Conservation (phyloP, 2,888 invertebrate species). For the Eristalis intricaria region DNA sequence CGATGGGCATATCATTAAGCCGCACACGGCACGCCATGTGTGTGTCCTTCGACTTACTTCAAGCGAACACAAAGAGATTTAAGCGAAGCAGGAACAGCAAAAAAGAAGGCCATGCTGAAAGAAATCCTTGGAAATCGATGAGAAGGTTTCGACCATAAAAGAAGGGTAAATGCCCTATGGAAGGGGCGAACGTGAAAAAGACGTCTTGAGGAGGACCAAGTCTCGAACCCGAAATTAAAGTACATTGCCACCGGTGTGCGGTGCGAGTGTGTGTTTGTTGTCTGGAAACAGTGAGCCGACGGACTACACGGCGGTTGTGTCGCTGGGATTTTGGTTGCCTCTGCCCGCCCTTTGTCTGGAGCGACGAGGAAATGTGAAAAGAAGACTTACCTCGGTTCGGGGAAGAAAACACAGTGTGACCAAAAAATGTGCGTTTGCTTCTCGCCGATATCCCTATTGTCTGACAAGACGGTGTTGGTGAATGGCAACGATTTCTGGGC, state of each 20-base stretch:
- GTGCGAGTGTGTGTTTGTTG: neutral
- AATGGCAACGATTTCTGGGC: neutral
- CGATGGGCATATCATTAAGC: conserved; percentile 44
- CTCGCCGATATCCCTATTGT: neutral
- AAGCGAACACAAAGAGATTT: conserved; percentile 34
- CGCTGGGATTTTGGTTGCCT: conserved; percentile 23
- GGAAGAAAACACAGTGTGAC: neutral
- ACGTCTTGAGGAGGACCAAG: neutral
- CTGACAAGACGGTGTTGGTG: too few relatives aligned
- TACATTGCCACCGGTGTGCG: conserved; percentile 45
- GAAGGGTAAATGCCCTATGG: conserved; percentile 61
- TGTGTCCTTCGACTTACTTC: conserved; percentile 54
- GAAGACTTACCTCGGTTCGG: neutral
- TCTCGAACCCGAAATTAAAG: conserved; percentile 47
- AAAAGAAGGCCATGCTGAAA: neutral
- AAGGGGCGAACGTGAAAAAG: conserved; percentile 11
- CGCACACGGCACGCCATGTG: conserved; percentile 21
- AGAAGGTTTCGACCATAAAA: conserved; percentile 27
- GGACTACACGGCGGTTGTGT: neutral
- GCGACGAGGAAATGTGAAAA: conserved; percentile 57
- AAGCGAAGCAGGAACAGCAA: conserved; percentile 13
- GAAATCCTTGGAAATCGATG: conserved; percentile 60
- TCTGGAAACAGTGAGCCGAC: conserved; percentile 12
- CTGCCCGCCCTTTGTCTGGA: conserved; percentile 43
- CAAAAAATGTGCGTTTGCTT: neutral